phyloP scores from a whole-genome alignment of 1,140 invertebrate species.

The Tetragnatha versicolor region DNA sequence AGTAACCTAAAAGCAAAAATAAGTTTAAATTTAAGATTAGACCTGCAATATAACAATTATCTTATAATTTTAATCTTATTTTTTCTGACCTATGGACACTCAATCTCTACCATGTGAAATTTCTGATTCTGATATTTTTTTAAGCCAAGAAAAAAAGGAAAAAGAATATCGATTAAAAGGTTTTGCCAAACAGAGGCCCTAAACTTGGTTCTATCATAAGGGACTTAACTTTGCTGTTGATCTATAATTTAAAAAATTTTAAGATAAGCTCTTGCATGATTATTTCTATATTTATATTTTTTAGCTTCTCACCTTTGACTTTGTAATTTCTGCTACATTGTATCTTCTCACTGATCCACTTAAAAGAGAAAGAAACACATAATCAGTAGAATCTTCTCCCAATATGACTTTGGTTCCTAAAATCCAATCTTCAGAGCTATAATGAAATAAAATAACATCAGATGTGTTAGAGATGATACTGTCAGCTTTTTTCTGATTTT shows the following conservation, averaged over 20 bases:
- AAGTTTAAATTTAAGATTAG: neutral
- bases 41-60: neutral
- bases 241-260: neutral
- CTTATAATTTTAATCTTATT: neutral
- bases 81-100: neutral
- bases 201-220: too few species aligned
- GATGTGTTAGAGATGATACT: neutral
- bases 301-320: neutral
- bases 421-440: conserved; percentile 31
- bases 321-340: neutral
- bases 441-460: neutral
- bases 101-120: neutral
- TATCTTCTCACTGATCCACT: conserved; percentile 8
- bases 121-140: too few species aligned
- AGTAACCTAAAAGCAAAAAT: neutral
- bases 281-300: neutral
- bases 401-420: neutral
- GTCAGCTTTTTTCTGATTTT: neutral
- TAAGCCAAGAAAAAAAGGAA: too few species aligned
- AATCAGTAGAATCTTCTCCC: neutral
- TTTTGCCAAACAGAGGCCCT: too few species aligned
- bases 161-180: too few species aligned
- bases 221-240: too few species aligned
- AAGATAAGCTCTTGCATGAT: neutral
- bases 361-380: conserved; percentile 4